Evolutionary conservation across 2,888 invertebrate species (phyloP).

Genomic region (Leptopterna dolabrata): DNA sequence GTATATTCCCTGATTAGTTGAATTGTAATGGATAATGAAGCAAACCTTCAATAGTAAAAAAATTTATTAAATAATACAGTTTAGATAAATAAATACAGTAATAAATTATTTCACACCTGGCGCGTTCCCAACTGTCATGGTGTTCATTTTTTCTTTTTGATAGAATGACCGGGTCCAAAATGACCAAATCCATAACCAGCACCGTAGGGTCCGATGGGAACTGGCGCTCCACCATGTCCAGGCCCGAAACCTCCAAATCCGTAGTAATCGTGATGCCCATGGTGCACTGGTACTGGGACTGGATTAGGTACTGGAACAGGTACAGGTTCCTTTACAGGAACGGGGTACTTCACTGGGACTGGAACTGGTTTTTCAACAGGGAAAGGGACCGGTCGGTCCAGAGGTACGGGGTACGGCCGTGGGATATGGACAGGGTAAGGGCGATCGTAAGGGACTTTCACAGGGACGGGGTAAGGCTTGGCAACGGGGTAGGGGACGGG

Average conservation of each 20-base stretch:
- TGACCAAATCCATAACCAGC: slow-evolving; percentile 9
- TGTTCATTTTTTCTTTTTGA: slow-evolving; percentile 10
- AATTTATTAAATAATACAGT: slow-evolving; percentile 1
- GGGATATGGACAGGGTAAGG: slow-evolving; percentile 56
- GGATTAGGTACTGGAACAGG: slow-evolving; percentile 60
- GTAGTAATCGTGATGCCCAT: slow-evolving; percentile 1
- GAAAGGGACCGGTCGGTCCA: slow-evolving; percentile 59
- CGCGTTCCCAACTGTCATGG: background rate
- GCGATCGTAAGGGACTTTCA: slow-evolving; percentile 59
- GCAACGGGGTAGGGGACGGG: slow-evolving; percentile 62
- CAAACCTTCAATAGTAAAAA: background rate
- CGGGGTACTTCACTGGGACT: slow-evolving; percentile 62
- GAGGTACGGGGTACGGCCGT: slow-evolving; percentile 61
- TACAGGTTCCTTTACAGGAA: slow-evolving; percentile 62
- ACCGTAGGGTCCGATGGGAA: slow-evolving; percentile 26
- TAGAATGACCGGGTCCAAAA: background rate
- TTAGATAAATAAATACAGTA: slow-evolving; percentile 1
- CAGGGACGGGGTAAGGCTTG: slow-evolving; percentile 59
- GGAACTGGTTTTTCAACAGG: slow-evolving; percentile 62
- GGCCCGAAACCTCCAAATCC: slow-evolving; percentile 32
- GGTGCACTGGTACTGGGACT: slow-evolving; percentile 53
- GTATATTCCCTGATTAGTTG: too few species aligned
- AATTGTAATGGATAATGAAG: background rate
- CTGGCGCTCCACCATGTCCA: slow-evolving; percentile 24
- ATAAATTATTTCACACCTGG: background rate